A percentile compares a stretch with the other conserved stretches of the same genome.
Conservation (phyloP, 2,113 vertebrate species). For the Gulo gulo region DNA sequence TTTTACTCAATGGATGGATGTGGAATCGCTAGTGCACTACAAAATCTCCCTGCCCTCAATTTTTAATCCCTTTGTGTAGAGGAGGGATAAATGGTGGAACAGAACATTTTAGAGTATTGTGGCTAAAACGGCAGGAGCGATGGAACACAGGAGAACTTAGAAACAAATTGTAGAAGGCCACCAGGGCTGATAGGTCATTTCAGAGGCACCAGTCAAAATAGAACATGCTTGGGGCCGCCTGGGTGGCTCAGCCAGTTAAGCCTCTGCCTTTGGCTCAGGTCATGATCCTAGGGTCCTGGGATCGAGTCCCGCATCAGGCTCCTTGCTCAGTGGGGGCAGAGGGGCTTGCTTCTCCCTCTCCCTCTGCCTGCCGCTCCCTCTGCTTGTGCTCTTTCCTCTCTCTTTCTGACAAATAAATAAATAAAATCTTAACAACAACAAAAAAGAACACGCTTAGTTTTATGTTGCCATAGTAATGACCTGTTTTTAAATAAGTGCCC, state of each 20-base stretch:
- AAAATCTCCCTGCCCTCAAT: neutral
- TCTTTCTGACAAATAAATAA: no score
- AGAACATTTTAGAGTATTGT: conserved; percentile 39
- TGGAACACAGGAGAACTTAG: conserved; percentile 3
- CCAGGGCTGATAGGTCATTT: neutral
- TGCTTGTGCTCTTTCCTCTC: neutral
- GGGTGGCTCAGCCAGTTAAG: neutral
- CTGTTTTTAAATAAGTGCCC: neutral
- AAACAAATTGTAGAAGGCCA: conserved; percentile 13
- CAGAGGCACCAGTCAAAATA: neutral
- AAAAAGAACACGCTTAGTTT: neutral
- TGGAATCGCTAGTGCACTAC: neutral
- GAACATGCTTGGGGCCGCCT: neutral
- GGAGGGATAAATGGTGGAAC: neutral
- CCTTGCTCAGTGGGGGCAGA: neutral
- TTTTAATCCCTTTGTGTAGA: conserved; percentile 27
- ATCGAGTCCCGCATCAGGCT: neutral
- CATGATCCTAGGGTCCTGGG: neutral
- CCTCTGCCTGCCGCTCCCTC: neutral
- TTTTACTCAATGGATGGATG: neutral
- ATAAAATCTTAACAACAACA: neutral
- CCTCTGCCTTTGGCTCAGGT: neutral
- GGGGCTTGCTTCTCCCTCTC: neutral
- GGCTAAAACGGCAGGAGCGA: neutral
- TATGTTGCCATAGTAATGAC: neutral